A percentile compares a stretch with the other conserved stretches of the same genome.
phyloP scores from a whole-genome alignment of 2,797 vertebrate species.

The Lutjanus campechanus region DNA sequence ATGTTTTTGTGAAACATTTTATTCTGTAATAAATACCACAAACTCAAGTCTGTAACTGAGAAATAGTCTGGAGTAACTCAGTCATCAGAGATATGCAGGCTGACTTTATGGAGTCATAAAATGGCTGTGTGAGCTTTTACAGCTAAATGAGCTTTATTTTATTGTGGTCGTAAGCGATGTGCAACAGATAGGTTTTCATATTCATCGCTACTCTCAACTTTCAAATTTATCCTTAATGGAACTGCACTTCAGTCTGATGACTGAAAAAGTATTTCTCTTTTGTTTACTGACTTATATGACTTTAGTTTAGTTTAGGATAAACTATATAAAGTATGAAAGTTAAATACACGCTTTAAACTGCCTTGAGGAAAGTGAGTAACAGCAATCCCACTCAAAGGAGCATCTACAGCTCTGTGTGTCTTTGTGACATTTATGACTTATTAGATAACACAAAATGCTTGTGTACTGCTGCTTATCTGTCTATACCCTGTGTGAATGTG shows the following conservation, averaged over 20 bases:
- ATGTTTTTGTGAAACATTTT: conserved; percentile 20
- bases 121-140: conserved; percentile 40
- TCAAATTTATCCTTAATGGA: conserved; percentile 36
- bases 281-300: conserved; percentile 32
- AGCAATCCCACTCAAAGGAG: not conserved
- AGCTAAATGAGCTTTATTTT: conserved; percentile 55
- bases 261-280: conserved; percentile 6
- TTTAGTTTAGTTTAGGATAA: conserved; percentile 6
- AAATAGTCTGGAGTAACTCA: conserved; percentile 22
- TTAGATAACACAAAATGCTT: not conserved
- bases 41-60: conserved; percentile 5
- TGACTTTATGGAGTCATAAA: conserved; percentile 54
- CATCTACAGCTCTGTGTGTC: not conserved
- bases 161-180: conserved; percentile 46
- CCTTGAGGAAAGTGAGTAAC: conserved; percentile 11
- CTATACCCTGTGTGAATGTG: not conserved
- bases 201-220: conserved; percentile 15
- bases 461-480: conserved; percentile 2
- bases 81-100: conserved; percentile 30
- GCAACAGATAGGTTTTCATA: conserved; percentile 35
- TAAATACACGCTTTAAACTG: not conserved
- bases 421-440: conserved; percentile 1
- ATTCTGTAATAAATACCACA: not conserved
- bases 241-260: conserved; percentile 13
- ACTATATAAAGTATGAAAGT: not conserved